phyloP scores from a whole-genome alignment of 1,140 invertebrate genomes.

The Papilio dardanus region DNA sequence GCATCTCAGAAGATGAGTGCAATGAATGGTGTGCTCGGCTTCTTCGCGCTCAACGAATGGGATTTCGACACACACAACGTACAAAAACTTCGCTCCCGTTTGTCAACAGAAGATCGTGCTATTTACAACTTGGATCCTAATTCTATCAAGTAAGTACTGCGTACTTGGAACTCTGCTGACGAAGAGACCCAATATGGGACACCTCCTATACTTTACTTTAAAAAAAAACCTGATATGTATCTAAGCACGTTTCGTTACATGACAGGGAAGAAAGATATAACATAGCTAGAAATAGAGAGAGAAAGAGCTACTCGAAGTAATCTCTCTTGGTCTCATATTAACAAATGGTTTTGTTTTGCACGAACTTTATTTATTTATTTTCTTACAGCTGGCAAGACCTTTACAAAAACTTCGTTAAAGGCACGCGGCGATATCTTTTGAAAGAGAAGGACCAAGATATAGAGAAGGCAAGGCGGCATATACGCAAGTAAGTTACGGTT shows the following conservation, averaged over 20 bases:
- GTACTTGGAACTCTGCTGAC: too few species aligned
- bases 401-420: constrained; percentile 72
- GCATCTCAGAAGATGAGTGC: constrained; percentile 91
- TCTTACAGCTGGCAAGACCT: constrained; percentile 72
- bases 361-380: constrained; percentile 3
- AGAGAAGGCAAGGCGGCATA: constrained; percentile 61
- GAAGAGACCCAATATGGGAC: too few species aligned
- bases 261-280: not conserved
- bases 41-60: constrained; percentile 95
- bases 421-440: constrained; percentile 76
- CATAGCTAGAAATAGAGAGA: not conserved
- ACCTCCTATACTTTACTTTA: too few species aligned
- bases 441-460: constrained; percentile 78
- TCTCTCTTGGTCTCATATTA: not conserved
- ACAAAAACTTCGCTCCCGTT: constrained; percentile 83
- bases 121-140: constrained; percentile 83
- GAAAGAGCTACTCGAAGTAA: not conserved
- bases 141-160: constrained; percentile 69
- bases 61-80: constrained; percentile 93
- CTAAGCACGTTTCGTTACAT: not conserved
- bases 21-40: constrained; percentile 89
- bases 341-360: not conserved
- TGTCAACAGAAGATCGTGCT: constrained; percentile 83
- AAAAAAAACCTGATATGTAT: too few species aligned
- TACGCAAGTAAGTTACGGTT: constrained; percentile 59